Base-by-base conservation (phyloP, 2,888 invertebrate species). In the Ormyrus rosae region DNA sequence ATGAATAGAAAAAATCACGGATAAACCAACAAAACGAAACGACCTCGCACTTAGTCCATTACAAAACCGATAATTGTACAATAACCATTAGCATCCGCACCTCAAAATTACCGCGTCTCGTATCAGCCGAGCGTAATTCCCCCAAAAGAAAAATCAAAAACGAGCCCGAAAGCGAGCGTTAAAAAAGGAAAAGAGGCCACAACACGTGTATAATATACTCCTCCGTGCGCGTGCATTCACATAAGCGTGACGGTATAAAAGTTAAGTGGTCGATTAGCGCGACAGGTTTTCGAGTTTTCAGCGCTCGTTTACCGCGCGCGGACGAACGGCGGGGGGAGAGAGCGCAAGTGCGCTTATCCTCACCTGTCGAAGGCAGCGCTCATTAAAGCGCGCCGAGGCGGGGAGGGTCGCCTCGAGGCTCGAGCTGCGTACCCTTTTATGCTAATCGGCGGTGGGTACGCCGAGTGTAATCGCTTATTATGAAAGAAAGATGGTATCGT, bases 401-500 rank as follows among this genome's bases (percentile, higher is more conserved):
- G 80, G 73, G 80, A 65, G 70, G 74, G 71, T 64, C 34, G 34
- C 64, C 60, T 71, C 74, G 78, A 64, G 77, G 78, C 65, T 81
- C 74, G 82, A 34, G 34, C 34, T 34, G 3, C 81, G 72, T 71
- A 77, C 63, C 79, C 84, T 84, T 85, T 85, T 85, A 87, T 86
- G 87, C 75, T 87, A 87, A 88, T 84, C 11, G 65, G 48, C 34
- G 34, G 75, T 72, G 83, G 75, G 81, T 48, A 58, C 68, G 74
- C 64, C 50, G 65, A 55, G 72, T 13, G 9, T 11, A 50, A 13
- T 7, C 48, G 56, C 13, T 61, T 80, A 81, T 81, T 81, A 84
- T 81, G 55, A 78, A 75, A 81, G 80, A 63, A 63, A 80, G 88
- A 88, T 87, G 83, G 81, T 86, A 88, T 88, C 87, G 68, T 8